Evolutionary conservation across 2,113 vertebrate species (phyloP).

Genomic region (Eclectus roratus): DNA sequence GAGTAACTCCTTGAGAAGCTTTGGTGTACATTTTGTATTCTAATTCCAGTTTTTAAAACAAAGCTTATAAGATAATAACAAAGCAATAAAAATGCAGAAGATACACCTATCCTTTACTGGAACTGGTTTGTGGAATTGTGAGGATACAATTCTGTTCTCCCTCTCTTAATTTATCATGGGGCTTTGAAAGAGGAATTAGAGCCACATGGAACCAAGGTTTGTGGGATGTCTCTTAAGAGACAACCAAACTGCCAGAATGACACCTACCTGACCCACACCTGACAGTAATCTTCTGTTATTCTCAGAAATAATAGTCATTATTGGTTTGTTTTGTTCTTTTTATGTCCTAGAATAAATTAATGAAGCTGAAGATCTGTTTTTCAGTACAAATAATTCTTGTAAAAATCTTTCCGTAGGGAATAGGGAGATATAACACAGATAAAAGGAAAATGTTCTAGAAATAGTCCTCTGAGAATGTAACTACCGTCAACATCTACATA

Average conservation of each 20-base stretch:
- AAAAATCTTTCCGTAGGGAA: background rate
- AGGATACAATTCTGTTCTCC: background rate
- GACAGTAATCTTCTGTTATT: background rate
- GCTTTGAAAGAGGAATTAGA: background rate
- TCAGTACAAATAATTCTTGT: background rate
- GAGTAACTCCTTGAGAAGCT: background rate
- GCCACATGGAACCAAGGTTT: background rate
- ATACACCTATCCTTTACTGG: background rate
- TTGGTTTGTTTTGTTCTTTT: background rate
- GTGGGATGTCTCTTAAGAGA: background rate
- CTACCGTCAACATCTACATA: background rate
- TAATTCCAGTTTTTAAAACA: background rate
- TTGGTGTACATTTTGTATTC: background rate
- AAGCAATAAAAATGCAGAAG: background rate
- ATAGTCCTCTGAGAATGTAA: background rate
- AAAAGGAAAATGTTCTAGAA: background rate
- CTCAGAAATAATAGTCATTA: background rate
- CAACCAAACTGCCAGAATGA: background rate
- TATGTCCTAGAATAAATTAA: background rate
- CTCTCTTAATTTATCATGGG: background rate
- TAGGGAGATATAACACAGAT: background rate
- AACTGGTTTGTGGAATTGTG: background rate
- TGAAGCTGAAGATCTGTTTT: background rate
- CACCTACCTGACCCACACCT: background rate
- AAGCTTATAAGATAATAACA: background rate